Percentiles rank a stretch among this genome's conserved stretches.
Evolutionary conservation across 1,140 invertebrate genomes (phyloP).

Genomic region (Nymphalis io): DNA sequence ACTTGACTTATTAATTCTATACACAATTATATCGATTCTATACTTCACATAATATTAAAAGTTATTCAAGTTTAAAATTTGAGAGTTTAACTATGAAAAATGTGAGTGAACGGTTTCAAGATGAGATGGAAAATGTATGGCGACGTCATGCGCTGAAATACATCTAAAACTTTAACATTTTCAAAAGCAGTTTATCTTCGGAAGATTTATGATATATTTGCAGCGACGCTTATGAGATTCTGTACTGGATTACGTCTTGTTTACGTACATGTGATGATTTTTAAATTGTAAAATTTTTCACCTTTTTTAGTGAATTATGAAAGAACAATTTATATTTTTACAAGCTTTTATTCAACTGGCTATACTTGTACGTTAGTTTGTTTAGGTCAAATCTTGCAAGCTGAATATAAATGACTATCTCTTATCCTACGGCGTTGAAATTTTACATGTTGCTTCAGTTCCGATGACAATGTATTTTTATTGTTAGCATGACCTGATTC

Average conservation of each 20-base stretch:
- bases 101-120: neutral
- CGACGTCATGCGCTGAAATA: conserved; percentile 39
- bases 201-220: conserved; percentile 50
- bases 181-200: conserved; percentile 45
- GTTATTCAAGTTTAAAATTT: no score
- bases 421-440: no score
- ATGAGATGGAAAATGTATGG: conserved; percentile 34
- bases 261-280: conserved; percentile 3
- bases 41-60: neutral
- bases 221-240: conserved; percentile 14
- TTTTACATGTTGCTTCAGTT: no score
- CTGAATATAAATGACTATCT: no score
- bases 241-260: conserved; percentile 2
- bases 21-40: neutral
- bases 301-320: neutral
- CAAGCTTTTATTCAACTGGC: no score
- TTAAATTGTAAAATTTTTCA: conserved; percentile 5
- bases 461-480: no score
- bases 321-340: neutral
- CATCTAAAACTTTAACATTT: conserved; percentile 43
- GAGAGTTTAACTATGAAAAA: neutral
- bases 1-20: neutral
- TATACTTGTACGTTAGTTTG: no score
- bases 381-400: no score
- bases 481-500: no score